Conservation (phyloP, 2,113 vertebrate genomes). For the Orycteropus afer region DNA sequence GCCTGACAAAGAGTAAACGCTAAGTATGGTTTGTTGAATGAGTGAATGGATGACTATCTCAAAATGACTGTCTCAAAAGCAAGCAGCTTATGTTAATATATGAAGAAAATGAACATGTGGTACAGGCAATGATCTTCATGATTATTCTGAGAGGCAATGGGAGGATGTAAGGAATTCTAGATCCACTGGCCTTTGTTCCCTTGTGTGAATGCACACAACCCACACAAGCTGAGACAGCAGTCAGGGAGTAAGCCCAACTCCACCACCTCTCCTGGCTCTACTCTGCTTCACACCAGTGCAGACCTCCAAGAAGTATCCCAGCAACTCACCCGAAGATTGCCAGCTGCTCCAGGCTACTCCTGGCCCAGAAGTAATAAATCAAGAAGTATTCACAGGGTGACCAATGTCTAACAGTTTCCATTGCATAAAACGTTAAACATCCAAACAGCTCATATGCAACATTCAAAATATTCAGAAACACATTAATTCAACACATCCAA, state of each 20-base stretch:
- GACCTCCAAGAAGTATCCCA: background rate
- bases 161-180: background rate
- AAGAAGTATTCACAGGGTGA: background rate
- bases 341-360: background rate
- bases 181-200: no score
- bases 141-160: background rate
- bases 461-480: background rate
- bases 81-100: background rate
- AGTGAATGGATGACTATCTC: background rate
- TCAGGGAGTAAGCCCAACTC: background rate
- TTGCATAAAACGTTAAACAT: background rate
- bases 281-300: no score
- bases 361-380: background rate
- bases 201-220: background rate
- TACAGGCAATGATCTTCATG: no score
- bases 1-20: background rate
- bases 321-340: background rate
- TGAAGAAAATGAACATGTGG: rapidly evolving
- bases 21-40: background rate
- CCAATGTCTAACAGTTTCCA: background rate
- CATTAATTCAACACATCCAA: no score
- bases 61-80: background rate
- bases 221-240: no score
- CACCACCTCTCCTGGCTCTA: background rate
- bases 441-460: background rate